Evolutionary conservation across 2,797 vertebrate genomes (phyloP).

Genomic region (Acipenser oxyrinchus): DNA sequence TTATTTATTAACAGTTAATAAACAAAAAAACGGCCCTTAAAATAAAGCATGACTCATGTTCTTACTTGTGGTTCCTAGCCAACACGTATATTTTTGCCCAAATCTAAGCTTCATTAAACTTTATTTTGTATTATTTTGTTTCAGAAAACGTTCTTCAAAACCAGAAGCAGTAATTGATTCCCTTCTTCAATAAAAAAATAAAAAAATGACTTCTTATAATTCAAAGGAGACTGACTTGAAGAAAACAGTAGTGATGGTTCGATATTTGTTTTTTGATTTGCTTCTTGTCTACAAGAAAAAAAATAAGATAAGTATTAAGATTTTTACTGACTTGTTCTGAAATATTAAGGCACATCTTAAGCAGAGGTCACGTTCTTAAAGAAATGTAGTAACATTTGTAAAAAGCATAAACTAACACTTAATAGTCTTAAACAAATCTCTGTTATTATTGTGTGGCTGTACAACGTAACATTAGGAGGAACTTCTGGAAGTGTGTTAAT

Average conservation of each 20-base stretch:
- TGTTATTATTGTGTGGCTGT: not conserved
- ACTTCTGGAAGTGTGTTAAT: not conserved
- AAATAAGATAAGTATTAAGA: not conserved
- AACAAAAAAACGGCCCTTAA: not conserved
- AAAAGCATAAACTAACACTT: not conserved
- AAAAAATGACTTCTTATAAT: not conserved
- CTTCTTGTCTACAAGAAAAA: not conserved
- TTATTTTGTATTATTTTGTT: conserved; percentile 34
- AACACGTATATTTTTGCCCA: not conserved
- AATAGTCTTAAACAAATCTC: not conserved
- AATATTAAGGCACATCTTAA: not conserved
- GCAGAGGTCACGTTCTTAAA: too few species aligned
- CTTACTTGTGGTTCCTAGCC: not conserved
- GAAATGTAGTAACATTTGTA: too few species aligned
- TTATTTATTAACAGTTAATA: not conserved
- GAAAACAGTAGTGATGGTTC: not conserved
- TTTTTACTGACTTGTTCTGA: not conserved
- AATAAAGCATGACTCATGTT: not conserved
- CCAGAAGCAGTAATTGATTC: conserved; percentile 85
- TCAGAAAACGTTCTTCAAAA: conserved; percentile 89
- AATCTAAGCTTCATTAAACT: too few species aligned
- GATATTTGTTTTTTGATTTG: not conserved
- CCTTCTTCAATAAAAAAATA: conserved; percentile 76
- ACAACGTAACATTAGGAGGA: not conserved
- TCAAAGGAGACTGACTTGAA: not conserved